Conservation (phyloP, 2,797 vertebrate genomes). For the Centropyge bicolor region DNA sequence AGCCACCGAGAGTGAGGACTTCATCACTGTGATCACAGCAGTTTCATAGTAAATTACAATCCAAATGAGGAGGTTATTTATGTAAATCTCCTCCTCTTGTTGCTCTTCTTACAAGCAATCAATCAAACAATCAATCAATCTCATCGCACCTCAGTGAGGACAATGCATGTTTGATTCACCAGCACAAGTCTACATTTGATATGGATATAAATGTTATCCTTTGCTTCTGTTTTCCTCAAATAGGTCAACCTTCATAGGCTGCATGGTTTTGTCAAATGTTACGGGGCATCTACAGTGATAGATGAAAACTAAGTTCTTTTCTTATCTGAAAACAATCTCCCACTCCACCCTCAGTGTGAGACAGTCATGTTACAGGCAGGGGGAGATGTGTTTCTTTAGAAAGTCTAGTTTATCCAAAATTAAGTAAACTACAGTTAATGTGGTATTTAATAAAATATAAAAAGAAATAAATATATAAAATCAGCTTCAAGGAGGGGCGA, state of each 20-base stretch:
- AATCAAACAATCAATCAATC: too few relatives aligned
- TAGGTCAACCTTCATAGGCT: background rate
- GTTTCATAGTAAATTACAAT: slow-evolving; percentile 4
- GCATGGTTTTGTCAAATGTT: slow-evolving; percentile 20
- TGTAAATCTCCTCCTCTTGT: background rate
- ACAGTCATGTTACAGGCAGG: background rate
- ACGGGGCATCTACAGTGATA: background rate
- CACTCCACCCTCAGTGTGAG: background rate
- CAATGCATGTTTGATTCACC: background rate
- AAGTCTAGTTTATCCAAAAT: background rate
- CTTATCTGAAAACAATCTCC: background rate
- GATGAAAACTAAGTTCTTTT: slow-evolving; percentile 14
- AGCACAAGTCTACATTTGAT: background rate
- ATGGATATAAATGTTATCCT: slow-evolving; percentile 14
- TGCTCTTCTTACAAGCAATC: background rate
- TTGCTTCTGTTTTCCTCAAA: slow-evolving; percentile 1
- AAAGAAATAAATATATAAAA: background rate
- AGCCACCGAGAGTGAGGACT: slow-evolving; percentile 13
- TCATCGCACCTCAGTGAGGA: background rate
- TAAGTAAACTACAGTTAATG: background rate
- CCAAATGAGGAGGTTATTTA: background rate
- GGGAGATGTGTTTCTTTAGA: slow-evolving; percentile 10
- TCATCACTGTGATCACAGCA: slow-evolving; percentile 12
- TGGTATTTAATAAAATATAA: background rate
- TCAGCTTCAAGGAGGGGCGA: background rate